phyloP scores from a whole-genome alignment of 1,140 invertebrate genomes.

The Tribolium madens region DNA sequence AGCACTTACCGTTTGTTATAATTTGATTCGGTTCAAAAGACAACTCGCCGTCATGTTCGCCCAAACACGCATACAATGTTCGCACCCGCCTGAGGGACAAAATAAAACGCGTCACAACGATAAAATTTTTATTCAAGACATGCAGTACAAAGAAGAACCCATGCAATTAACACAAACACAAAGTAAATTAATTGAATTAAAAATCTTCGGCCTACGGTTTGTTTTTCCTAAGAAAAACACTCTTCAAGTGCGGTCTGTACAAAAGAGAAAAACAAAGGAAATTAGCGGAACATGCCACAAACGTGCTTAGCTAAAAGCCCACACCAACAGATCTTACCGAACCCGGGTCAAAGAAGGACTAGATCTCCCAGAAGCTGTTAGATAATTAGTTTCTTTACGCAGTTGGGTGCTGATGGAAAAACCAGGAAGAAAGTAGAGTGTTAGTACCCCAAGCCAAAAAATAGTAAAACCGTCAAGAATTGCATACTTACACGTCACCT shows the following conservation, averaged over 20 bases:
- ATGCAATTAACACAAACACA: conserved; percentile 12
- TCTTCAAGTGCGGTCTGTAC: conserved; percentile 21
- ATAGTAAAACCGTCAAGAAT: not conserved
- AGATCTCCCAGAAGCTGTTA: conserved; percentile 54
- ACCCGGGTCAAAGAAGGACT: conserved; percentile 56
- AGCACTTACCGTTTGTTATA: conserved; percentile 90
- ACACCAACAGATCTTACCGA: conserved; percentile 55
- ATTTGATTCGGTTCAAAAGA: conserved; percentile 99
- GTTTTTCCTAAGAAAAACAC: not conserved
- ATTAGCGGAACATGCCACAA: not conserved
- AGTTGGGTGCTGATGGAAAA: conserved; percentile 26
- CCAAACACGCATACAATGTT: conserved; percentile 94
- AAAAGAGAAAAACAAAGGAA: conserved; percentile 6
- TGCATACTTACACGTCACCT: conserved; percentile 64
- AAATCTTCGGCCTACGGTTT: conserved; percentile 1
- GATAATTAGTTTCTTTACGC: conserved; percentile 46
- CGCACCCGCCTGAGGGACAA: conserved; percentile 78
- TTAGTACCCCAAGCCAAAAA: conserved; percentile 14
- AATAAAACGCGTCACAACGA: conserved; percentile 6
- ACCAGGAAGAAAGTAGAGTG: not conserved
- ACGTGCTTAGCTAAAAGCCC: not conserved
- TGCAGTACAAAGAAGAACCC: not conserved
- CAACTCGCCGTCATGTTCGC: conserved; percentile 95
- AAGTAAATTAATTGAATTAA: too few species aligned
- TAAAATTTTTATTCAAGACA: not conserved